Evolutionary conservation across 2,888 invertebrate genomes (phyloP), one percentile per base, ranked within the genome.

Genomic region (Xiphydria camelus): DNA sequence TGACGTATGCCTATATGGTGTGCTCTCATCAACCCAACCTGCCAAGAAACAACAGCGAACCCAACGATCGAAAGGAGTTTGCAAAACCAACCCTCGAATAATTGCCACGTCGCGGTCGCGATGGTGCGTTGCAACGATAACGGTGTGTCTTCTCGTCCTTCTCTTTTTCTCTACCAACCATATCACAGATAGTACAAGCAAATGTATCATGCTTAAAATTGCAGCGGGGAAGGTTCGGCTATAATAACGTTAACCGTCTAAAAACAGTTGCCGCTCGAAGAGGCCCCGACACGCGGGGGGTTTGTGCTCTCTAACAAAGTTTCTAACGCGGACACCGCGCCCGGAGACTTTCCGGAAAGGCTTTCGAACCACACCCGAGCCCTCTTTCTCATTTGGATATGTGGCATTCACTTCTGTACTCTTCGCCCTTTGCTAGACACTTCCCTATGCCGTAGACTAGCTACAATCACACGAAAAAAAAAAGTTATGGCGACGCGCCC

Each of bases 371-470:
- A 29, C 14, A 4, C 15, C 29, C 15, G 15, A 29, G 9, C 5
- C 14, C 15, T 15, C 14, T 29, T 29, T 12, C 29, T 29, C 12
- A 15, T 15, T 29, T 29, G 29, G 33, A 47, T 51, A 46, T 36
- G 51, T 61, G 61, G 60, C 60, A 60, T 60, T 62, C 59, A 62
- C 61, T 51, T 57, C 54, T 47, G 50, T 54, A 54, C 53, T 58
- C 48, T 48, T 35, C 45, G 47, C 37, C 38, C 49, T n/a, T n/a
- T n/a, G n/a, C n/a, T n/a, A n/a, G n/a, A 32, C 42, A 57, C 34
- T 42, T 53, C 42, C 36, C 39, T 50, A 45, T 44, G 55, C 51
- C 53, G 59, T 55, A 41, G 55, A 59, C 50, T 46, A 62, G 51
- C 62, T 62, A 59, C 55, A 51, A 60, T 62, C 61, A 61, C 61